Evolutionary conservation across 2,113 vertebrate genomes (phyloP).

Genomic region (Lathamus discolor): DNA sequence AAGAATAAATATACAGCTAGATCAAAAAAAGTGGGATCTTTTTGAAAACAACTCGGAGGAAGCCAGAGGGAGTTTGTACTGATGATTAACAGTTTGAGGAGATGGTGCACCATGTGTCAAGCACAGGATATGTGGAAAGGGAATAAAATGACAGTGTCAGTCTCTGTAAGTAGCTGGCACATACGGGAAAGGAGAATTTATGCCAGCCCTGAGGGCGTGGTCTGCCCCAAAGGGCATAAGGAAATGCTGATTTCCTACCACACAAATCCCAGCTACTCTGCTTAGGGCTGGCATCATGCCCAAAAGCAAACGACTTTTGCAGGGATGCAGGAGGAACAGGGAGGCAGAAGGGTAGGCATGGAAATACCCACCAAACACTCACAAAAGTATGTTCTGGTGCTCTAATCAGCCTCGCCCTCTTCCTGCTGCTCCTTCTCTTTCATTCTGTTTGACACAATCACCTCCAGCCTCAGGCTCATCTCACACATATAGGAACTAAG

Average conservation of each 20-base stretch:
- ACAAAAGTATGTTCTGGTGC: not conserved
- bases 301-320: not conserved
- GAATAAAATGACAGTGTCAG: not conserved
- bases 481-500: not conserved
- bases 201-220: not conserved
- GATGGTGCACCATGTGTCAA: not conserved
- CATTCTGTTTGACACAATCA: not conserved
- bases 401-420: not conserved
- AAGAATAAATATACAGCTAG: not conserved
- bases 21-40: not conserved
- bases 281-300: not conserved
- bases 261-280: not conserved
- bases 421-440: not conserved
- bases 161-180: not conserved
- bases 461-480: slow-evolving; percentile 5
- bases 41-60: not conserved
- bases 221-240: not conserved
- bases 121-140: not conserved
- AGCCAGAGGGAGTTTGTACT: not conserved
- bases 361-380: not conserved
- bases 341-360: not conserved
- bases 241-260: not conserved
- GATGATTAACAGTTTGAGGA: not conserved
- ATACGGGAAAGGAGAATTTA: not conserved
- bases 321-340: not conserved